Evolutionary conservation across 2,113 vertebrate species (phyloP), one percentile per base, ranked within the genome.

Genomic region (Zosterops hypoxanthus): DNA sequence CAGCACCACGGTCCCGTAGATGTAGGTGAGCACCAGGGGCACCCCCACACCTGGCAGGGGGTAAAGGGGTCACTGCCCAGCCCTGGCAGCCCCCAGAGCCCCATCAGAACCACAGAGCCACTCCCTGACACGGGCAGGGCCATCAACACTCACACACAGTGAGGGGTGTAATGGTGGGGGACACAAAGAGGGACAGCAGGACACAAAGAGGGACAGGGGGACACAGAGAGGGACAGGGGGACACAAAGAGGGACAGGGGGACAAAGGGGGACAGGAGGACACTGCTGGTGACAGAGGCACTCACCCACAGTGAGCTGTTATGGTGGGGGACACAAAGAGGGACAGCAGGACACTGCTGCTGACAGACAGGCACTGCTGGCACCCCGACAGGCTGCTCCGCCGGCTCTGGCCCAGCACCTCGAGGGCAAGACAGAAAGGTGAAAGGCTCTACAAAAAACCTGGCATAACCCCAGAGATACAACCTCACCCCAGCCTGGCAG

Each of bases 331-430:
- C 87, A 99, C 98, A 83, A 99, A 98, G 84, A 99, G 98, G 44
- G 98, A 98, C 95, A 99, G 98, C 95, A 99, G 98, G 79, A 99
- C 97, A 2, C 98, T 98, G 78, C 98, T 98, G 66, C 98, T 98
- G 94, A 99, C 98, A 61, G 98, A 98, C 94, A 99, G 97, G 96
- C 98, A 98, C 97, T 98, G 98, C 96, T 99, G 99, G 97, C 98
- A 99, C 97, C 98, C 97, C 55, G 98, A 99, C 85, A 98, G 98
- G 96, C 97, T 98, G 98, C 98, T 99, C 96, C 98, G 98, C 97
- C 98, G 98, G 95, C 98, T 98, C 94, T 98, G 98, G 92, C 98
- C 98, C 94, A 99, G 98, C 75, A 99, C 98, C 98, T 96, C 17
- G 0, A 66, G 75, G 21, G 50, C 26, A 29, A 70, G 25, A 22